These are phyloP conservation scores for Tamandua tetradactyla DNA, from an alignment of 2,797 vertebrate genomes.

Conservation along the genomic window DNA sequence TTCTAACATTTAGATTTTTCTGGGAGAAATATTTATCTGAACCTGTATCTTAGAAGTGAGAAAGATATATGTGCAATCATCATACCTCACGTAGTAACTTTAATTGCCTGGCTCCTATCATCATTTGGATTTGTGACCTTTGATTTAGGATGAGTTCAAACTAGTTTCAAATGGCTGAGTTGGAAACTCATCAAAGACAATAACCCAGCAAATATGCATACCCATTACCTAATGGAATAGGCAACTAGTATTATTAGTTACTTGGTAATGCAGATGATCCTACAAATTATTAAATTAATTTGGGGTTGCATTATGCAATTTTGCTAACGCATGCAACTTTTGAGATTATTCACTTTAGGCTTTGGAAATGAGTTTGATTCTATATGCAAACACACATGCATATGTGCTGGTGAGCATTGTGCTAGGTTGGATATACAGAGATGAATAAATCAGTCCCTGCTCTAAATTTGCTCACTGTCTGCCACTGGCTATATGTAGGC, in stretches of 20 bases:
- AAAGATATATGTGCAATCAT: not conserved
- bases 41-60: not conserved
- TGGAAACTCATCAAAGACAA: constrained; percentile 7
- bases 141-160: not conserved
- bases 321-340: not conserved
- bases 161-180: not conserved
- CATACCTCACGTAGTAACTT: not conserved
- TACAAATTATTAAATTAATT: not conserved
- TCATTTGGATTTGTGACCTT: not conserved
- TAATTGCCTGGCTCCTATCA: not conserved
- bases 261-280: not conserved
- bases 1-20: not conserved
- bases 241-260: not conserved
- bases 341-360: not conserved
- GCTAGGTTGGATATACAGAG: not conserved
- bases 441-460: not conserved
- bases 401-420: not conserved
- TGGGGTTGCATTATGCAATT: not conserved
- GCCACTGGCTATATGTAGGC: too few relatives aligned
- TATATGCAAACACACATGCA: not conserved
- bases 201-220: not conserved
- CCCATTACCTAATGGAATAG: not conserved
- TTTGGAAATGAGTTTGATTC: not conserved
- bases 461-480: not conserved
- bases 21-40: constrained; percentile 11